Evolutionary conservation across 2,888 invertebrate genomes (phyloP).

Genomic region (Mesoligia furuncula): DNA sequence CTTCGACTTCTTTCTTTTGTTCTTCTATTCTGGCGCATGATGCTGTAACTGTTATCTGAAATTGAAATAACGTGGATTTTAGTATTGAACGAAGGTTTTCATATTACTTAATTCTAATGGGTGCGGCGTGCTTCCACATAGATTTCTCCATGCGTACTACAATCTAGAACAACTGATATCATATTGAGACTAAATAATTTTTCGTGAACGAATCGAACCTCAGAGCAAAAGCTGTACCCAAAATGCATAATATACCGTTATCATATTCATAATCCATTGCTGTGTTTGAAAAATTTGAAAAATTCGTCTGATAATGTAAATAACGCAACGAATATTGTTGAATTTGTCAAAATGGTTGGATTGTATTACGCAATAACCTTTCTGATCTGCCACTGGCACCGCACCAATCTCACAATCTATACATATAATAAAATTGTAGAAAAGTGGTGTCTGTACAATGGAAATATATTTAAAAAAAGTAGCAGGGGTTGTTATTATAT

Average conservation of each 20-base stretch:
- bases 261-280: not conserved
- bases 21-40: slow-evolving; percentile 70
- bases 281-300: not conserved
- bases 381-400: not conserved
- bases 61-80: slow-evolving; percentile 27
- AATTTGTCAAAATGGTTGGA: not conserved
- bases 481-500: too few relatives aligned
- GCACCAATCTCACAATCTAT: not conserved
- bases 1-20: slow-evolving; percentile 64
- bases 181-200: not conserved
- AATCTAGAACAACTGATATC: not conserved
- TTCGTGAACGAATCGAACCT: not conserved
- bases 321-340: too few relatives aligned
- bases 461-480: too few relatives aligned
- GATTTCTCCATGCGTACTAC: too few relatives aligned
- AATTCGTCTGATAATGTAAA: not conserved
- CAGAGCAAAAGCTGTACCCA: too few relatives aligned
- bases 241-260: not conserved
- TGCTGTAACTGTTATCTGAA: slow-evolving; percentile 82
- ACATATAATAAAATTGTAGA: too few relatives aligned
- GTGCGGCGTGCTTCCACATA: not conserved
- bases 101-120: not conserved
- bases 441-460: too few relatives aligned
- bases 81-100: slow-evolving; percentile 6
- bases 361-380: not conserved